These are phyloP conservation scores for Lanius collurio DNA, from an alignment of 2,113 vertebrate species.

Conservation along the genomic window DNA sequence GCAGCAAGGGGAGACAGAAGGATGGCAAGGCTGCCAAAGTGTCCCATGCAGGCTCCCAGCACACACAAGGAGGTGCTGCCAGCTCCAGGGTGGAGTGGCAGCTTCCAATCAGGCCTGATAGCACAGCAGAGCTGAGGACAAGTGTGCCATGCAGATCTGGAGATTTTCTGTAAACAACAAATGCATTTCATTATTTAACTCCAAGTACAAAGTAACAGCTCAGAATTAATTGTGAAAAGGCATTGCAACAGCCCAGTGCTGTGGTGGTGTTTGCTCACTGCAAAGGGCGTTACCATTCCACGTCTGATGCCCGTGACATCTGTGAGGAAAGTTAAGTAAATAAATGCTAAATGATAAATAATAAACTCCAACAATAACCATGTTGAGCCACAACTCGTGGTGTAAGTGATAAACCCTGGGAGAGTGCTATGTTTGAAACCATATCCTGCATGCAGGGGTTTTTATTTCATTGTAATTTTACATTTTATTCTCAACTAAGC, in stretches of 20 bases:
- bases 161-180: background rate
- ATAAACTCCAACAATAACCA: background rate
- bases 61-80: background rate
- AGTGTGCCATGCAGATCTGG: background rate
- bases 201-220: background rate
- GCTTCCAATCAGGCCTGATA: background rate
- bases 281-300: background rate
- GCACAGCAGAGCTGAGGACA: background rate
- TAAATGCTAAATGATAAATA: background rate
- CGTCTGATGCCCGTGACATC: accelerated
- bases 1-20: background rate
- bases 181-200: background rate
- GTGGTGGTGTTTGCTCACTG: background rate
- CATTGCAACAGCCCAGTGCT: background rate
- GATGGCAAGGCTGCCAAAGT: background rate
- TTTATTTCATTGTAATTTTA: slow-evolving; percentile 8
- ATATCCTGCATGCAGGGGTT: background rate
- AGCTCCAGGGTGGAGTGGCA: background rate
- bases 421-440: background rate
- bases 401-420: background rate
- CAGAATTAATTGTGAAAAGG: background rate
- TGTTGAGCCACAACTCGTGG: background rate
- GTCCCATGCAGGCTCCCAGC: background rate
- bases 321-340: background rate
- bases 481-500: slow-evolving; percentile 34